Evolutionary conservation across 2,888 invertebrate species (phyloP), one percentile per base, ranked within the genome.

Genomic region (Marronus borbonicus): DNA sequence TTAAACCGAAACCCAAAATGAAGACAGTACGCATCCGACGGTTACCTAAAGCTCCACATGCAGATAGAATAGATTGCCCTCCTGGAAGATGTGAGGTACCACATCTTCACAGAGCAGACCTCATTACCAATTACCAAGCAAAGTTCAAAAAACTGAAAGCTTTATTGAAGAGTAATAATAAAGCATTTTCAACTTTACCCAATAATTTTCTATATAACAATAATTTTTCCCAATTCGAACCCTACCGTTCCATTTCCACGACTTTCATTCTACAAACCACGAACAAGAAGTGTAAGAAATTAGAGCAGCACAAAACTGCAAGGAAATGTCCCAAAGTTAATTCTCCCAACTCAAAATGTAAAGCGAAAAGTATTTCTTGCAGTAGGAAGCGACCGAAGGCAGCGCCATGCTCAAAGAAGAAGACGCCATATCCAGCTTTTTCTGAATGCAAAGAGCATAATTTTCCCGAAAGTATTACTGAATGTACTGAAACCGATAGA

Each of bases 401-500:
- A 14, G 24, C 14, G 5, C 62, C 66, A n/a, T 85, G 85, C 72
- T 78, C 81, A 3, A 86, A 85, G 68, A 80, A 82, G 39, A 80
- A 81, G 7, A 69, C 85, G 12, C 86, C 86, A 0, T 85, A 85
- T 78, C 82, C 84, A 5, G 80, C 85, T 0, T 86, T 81, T 77
- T 84, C 85, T 0, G 86, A 86, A 75, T 84, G 83, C 55, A 77
- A 85, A 55, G 81, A 84, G 20, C 82, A 84, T 65, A 83, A 84
- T 60, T 69, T 80, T 24, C 79, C 81, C 7, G 80, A 81, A 14
- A 80, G 78, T 5, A 66, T 83, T 8, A 82, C 82, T 10, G 83
- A 84, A 79, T 85, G 85, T 70, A 64, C 31, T 31, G 80, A 82
- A n/a, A 80, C 78, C 52, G 66, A 81, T 7, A 76, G 77, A 5